Conservation (phyloP, 2,888 invertebrate genomes). For the Eueremaeus valkanovi region DNA sequence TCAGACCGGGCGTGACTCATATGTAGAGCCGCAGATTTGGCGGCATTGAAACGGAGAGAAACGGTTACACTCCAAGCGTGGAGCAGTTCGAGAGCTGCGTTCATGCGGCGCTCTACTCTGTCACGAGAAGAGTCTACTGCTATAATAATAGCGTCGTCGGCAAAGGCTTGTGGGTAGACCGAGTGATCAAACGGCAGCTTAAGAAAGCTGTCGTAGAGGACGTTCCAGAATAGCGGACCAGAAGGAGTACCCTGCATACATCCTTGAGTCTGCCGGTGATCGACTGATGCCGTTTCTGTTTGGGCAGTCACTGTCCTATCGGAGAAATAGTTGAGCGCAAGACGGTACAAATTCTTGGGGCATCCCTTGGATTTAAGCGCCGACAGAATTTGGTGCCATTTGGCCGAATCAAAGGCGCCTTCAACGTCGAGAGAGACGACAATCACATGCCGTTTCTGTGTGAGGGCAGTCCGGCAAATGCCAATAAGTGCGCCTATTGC, state of each 20-base stretch:
- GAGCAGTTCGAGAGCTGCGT: too few species aligned
- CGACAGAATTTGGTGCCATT: neutral
- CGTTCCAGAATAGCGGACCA: constrained; percentile 28
- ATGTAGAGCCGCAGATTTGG: neutral
- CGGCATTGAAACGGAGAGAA: neutral
- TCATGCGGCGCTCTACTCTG: too few species aligned
- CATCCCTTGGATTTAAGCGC: neutral
- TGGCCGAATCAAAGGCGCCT: neutral
- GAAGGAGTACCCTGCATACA: constrained; percentile 1
- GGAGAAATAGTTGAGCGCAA: neutral
- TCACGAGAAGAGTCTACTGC: neutral
- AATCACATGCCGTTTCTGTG: neutral
- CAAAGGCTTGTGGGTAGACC: neutral
- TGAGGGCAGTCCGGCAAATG: too few species aligned
- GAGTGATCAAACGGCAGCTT: neutral
- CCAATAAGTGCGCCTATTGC: neutral
- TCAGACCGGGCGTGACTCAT: neutral
- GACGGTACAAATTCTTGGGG: neutral
- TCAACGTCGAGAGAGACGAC: neutral
- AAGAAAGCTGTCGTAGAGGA: constrained; percentile 16
- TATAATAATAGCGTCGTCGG: neutral
- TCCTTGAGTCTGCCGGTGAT: neutral
- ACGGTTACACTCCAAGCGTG: neutral
- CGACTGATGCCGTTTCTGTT: neutral
- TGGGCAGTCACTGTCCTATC: neutral